Evolutionary conservation across 2,888 invertebrate species (phyloP).

Genomic region (Empis livida): DNA sequence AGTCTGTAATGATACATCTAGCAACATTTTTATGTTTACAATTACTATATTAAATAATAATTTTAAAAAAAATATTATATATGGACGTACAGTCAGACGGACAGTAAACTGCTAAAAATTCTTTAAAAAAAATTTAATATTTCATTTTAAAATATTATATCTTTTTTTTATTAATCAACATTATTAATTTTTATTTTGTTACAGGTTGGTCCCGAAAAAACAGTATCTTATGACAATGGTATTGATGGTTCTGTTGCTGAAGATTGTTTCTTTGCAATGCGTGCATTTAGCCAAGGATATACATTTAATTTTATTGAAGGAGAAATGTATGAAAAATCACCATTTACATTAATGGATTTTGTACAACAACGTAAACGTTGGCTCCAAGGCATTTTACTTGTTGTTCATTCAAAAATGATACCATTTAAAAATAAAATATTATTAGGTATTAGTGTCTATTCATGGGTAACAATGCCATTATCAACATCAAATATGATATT

Average conservation of each 20-base stretch:
- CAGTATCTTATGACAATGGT: slow-evolving; percentile 92
- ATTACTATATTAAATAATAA: too few relatives aligned
- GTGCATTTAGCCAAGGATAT: slow-evolving; percentile 80
- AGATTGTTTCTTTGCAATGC: slow-evolving; percentile 95
- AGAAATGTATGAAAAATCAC: slow-evolving; percentile 98
- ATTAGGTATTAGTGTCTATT: slow-evolving; percentile 79
- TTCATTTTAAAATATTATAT: too few relatives aligned
- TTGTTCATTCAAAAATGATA: slow-evolving; percentile 76
- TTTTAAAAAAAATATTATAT: too few relatives aligned
- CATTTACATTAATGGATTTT: slow-evolving; percentile 89
- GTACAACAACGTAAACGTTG: slow-evolving; percentile 93
- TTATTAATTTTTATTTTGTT: too few relatives aligned
- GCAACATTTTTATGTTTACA: too few relatives aligned
- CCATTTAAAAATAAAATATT: slow-evolving; percentile 67
- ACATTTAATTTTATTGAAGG: slow-evolving; percentile 93
- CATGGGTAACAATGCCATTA: slow-evolving; percentile 90
- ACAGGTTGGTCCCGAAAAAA: slow-evolving; percentile 77
- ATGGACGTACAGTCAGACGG: too few relatives aligned
- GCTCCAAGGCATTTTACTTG: slow-evolving; percentile 83
- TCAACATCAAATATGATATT: slow-evolving; percentile 81
- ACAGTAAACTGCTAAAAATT: too few relatives aligned
- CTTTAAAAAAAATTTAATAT: too few relatives aligned
- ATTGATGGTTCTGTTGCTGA: slow-evolving; percentile 95
- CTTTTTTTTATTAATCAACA: too few relatives aligned
- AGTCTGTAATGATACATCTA: too few relatives aligned